Evolutionary conservation across 2,888 invertebrate genomes (phyloP), one percentile per base, ranked within the genome.

Genomic region (Elysia crispata): DNA sequence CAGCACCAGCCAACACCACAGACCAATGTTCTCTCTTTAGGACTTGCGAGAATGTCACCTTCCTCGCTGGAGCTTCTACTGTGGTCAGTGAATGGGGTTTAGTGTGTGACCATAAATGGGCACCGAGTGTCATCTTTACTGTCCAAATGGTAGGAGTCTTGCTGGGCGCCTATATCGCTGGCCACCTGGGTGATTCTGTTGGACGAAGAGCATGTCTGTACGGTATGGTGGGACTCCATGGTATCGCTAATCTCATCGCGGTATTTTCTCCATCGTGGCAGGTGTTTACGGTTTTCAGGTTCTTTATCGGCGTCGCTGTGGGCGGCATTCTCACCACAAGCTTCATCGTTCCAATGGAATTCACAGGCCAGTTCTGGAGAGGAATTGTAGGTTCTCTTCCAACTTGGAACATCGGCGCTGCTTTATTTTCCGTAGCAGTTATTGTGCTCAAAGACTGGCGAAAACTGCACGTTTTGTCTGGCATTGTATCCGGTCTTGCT

Each of bases 61-160:
- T 60, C 15, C n/a, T 60, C n/a, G 6, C 20, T 20, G 60, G 60
- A 5, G 20, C 75, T n/a, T 62, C 75, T 8, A 75, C 75, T 20
- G 41, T 75, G 6, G 75, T 75, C 28, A 64, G 62, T 13, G 76
- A 76, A 18, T 76, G 67, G 67, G 30, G 31, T 76, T 84, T 91
- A 28, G 83, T 90, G 0, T 91, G 91, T 83, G 87, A 87, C 64
- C 78, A 82, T 25, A 83, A 82, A 33, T 87, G 85, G 72, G 81
- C 89, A 13, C 82, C 87, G 0, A 85, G 85, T 41, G 81, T 85
- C 18, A 89, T 90, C 54, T 90, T 88, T 28, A 88, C 90, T 6
- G 81, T 89, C 49, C 90, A 91, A 85, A 90, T 91, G 90, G 85
- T 85, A 23, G 91, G 91, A 13, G 89, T 90, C 1, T 83, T 90